phyloP scores from a whole-genome alignment of 2,888 invertebrate genomes.

The Conus canariensis region DNA sequence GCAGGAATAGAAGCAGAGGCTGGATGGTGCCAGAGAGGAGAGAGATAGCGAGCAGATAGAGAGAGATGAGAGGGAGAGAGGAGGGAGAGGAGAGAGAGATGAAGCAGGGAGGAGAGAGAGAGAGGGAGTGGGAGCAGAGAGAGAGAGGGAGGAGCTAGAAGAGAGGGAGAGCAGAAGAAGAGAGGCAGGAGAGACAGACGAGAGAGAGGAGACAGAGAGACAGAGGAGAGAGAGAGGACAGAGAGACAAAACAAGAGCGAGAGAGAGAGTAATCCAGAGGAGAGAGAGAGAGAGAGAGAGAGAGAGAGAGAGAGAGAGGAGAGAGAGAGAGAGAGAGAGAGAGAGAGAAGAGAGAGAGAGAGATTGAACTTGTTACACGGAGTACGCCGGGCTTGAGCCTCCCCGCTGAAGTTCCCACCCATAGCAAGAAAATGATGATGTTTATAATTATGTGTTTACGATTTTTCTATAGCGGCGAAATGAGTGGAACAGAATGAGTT shows the following conservation, averaged over 20 bases:
- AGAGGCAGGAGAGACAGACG: not conserved
- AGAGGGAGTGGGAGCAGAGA: not conserved
- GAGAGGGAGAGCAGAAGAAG: not conserved
- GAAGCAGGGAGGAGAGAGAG: not conserved
- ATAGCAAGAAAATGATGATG: no score
- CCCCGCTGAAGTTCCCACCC: no score
- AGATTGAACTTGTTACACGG: no score
- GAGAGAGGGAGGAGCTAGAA: not conserved
- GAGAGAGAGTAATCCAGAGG: not conserved
- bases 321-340: no score
- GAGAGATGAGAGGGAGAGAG: not conserved
- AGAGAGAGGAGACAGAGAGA: not conserved
- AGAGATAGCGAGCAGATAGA: not conserved
- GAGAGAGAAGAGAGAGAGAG: no score
- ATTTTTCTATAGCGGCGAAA: no score
- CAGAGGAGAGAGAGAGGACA: not conserved
- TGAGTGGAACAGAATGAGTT: no score
- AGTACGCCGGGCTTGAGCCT: no score
- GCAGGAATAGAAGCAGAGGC: no score
- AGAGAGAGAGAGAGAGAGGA: no score
- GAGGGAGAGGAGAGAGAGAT: not conserved
- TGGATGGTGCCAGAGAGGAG: not conserved
- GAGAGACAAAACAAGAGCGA: not conserved
- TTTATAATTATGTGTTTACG: no score
- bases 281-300: not conserved